phyloP scores from a whole-genome alignment of 2,888 invertebrate genomes.

The Leptogaster cylindrica region DNA sequence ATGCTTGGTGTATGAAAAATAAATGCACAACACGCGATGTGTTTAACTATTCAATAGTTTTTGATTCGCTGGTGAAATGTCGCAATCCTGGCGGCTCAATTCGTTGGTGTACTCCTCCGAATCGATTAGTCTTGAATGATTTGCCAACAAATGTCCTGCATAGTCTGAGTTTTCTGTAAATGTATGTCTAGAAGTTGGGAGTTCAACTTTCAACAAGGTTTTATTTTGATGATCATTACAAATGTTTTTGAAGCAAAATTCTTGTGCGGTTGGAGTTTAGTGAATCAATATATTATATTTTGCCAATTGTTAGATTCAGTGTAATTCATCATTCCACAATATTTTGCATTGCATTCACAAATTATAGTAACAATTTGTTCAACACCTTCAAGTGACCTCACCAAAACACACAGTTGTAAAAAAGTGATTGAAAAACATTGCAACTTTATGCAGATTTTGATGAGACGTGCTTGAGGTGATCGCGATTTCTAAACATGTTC shows the following conservation, averaged over 20 bases:
- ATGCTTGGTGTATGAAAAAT: background rate
- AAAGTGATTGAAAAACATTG: background rate
- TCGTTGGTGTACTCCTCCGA: too few species aligned
- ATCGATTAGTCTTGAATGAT: too few species aligned
- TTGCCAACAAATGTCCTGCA: too few species aligned
- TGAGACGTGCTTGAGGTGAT: background rate
- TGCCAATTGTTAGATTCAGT: background rate
- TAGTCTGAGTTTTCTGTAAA: constrained; percentile 12
- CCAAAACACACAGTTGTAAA: background rate
- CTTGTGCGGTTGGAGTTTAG: constrained; percentile 29
- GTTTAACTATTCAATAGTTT: background rate
- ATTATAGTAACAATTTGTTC: background rate
- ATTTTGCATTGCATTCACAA: constrained; percentile 2
- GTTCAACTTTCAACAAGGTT: background rate
- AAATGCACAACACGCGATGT: background rate
- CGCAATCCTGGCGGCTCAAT: too few species aligned
- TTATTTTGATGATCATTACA: background rate
- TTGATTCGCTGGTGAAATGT: constrained; percentile 1
- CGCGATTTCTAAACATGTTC: background rate
- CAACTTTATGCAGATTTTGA: constrained; percentile 1
- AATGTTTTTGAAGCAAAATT: constrained; percentile 1
- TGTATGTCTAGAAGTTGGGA: background rate
- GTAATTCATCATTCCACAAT: constrained; percentile 20
- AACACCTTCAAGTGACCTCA: background rate
- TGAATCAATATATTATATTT: constrained; percentile 1